Percentiles rank a stretch among this genome's conserved stretches.
phyloP scores from a whole-genome alignment of 2,113 vertebrate genomes.

The Protobothrops flavoviridis region DNA sequence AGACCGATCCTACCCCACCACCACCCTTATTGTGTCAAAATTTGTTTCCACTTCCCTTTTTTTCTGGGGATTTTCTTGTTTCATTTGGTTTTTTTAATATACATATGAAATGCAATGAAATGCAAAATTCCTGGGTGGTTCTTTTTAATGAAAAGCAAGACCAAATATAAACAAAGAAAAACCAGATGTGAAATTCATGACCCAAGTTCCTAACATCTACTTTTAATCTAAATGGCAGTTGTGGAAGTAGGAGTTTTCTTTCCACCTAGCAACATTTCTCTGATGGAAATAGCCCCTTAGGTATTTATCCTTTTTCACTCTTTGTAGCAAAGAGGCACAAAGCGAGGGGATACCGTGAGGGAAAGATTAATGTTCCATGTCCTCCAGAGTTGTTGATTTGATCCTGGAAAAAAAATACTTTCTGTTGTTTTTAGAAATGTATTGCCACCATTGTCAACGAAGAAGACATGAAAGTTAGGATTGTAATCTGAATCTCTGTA shows the following conservation, averaged over 20 bases:
- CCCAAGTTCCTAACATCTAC: neutral
- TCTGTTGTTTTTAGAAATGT: neutral
- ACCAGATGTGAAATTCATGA: neutral
- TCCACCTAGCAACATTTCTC: neutral
- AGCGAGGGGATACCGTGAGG: neutral
- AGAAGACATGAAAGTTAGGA: neutral
- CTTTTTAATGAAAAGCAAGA: constrained; percentile 6
- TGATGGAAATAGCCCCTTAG: neutral
- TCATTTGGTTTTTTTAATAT: constrained; percentile 16
- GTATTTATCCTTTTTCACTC: neutral
- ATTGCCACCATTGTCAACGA: neutral
- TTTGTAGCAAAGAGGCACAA: neutral
- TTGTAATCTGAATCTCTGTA: neutral
- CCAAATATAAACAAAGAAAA: neutral
- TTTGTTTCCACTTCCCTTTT: constrained; percentile 13
- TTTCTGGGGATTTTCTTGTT: constrained; percentile 18
- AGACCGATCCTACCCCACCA: constrained; percentile 8
- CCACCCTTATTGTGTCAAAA: constrained; percentile 31
- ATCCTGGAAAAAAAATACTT: neutral
- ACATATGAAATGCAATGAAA: constrained; percentile 38
- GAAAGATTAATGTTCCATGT: neutral
- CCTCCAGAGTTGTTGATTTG: neutral
- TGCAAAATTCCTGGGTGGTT: constrained; percentile 28
- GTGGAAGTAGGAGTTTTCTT: neutral
- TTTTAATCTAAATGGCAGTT: neutral